Conservation (phyloP, 2,113 vertebrate species). For the Elanus axillaris region DNA sequence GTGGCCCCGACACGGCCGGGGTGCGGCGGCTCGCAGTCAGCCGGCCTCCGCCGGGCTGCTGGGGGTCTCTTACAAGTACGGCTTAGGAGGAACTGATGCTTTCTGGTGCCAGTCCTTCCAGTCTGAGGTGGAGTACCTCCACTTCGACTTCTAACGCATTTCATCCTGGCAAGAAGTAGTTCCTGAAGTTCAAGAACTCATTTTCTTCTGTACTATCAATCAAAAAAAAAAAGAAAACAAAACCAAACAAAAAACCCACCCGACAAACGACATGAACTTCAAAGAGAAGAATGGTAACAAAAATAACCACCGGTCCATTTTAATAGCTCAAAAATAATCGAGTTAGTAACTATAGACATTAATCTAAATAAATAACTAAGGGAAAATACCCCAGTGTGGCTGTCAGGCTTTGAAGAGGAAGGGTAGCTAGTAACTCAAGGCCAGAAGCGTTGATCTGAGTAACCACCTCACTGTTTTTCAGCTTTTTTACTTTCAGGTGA, state of each 20-base stretch:
- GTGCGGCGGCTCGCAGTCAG: too few species aligned
- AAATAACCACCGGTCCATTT: neutral
- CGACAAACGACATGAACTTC: rapidly evolving
- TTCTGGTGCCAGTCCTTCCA: neutral
- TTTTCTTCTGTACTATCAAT: neutral
- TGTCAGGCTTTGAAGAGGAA: neutral
- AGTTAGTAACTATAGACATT: rapidly evolving
- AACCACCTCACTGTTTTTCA: neutral
- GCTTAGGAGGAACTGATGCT: neutral
- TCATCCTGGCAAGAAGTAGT: rapidly evolving
- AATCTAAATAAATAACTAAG: too few species aligned
- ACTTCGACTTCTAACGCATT: too few species aligned
- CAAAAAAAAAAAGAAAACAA: too few species aligned
- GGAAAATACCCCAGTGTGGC: neutral
- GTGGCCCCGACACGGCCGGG: too few species aligned
- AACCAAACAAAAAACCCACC: too few species aligned
- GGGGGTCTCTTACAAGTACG: neutral
- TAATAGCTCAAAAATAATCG: rapidly evolving
- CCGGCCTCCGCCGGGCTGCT: neutral
- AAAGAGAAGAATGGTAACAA: neutral
- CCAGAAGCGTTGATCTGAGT: neutral
- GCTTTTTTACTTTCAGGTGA: neutral
- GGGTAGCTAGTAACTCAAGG: neutral
- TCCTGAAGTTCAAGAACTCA: neutral
- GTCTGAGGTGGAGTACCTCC: neutral